Percentiles rank a stretch among this genome's conserved stretches.
Evolutionary conservation across 2,888 invertebrate genomes (phyloP).

Genomic region (Stenchaetothrips biformis): DNA sequence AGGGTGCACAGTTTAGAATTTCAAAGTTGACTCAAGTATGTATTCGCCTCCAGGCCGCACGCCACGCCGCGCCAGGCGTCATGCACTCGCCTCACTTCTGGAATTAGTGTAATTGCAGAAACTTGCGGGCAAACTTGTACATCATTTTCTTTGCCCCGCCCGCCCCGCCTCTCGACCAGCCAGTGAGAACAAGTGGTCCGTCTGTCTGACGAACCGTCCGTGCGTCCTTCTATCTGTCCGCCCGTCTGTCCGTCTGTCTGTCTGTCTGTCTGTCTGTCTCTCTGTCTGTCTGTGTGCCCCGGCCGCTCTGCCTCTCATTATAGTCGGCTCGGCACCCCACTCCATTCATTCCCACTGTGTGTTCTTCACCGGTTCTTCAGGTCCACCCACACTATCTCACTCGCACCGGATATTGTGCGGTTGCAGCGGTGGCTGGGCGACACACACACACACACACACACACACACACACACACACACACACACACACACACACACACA

Average conservation of each 20-base stretch:
- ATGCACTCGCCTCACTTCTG: not conserved
- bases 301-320: constrained; percentile 17
- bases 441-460: not conserved
- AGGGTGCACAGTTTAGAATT: not conserved
- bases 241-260: not conserved
- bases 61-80: not conserved
- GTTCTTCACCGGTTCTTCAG: not conserved
- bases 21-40: constrained; percentile 17
- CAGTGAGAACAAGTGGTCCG: constrained; percentile 5
- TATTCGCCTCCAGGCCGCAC: not conserved
- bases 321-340: constrained; percentile 7
- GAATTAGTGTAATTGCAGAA: constrained; percentile 21
- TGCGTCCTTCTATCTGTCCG: not conserved
- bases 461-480: not conserved
- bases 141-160: not conserved
- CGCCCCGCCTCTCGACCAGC: not conserved
- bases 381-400: constrained; percentile 6
- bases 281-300: too few relatives aligned
- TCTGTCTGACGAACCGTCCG: not conserved
- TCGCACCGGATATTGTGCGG: constrained; percentile 8
- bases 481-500: not conserved
- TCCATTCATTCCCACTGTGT: not conserved
- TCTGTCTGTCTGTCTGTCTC: not conserved
- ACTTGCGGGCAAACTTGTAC: constrained; percentile 20
- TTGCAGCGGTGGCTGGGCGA: not conserved